Percentiles rank a stretch among this genome's conserved stretches.
phyloP scores from a whole-genome alignment of 2,888 invertebrate species.

The Alloscopus bannaensis region DNA sequence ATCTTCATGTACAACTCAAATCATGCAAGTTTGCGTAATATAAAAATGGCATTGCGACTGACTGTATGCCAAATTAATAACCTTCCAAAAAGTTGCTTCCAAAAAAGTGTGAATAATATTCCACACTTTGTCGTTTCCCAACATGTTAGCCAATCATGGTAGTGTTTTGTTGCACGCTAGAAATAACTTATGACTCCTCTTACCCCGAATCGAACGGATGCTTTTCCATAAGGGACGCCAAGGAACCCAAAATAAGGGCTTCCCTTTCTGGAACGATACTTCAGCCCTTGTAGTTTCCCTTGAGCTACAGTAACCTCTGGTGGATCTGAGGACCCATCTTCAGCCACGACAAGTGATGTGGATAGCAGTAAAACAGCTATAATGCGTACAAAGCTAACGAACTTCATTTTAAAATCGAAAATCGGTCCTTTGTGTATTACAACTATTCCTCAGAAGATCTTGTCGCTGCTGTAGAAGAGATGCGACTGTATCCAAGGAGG shows the following conservation, averaged over 20 bases:
- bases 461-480: too few relatives aligned
- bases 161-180: neutral
- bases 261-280: slow-evolving; percentile 38
- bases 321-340: neutral
- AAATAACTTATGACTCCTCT: slow-evolving; percentile 7
- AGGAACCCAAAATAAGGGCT: slow-evolving; percentile 46
- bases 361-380: too few relatives aligned
- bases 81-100: too few relatives aligned
- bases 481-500: too few relatives aligned
- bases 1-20: neutral
- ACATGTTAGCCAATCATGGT: too few relatives aligned
- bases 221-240: slow-evolving; percentile 55
- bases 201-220: slow-evolving; percentile 53
- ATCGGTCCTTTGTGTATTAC: too few relatives aligned
- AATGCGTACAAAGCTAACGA: neutral
- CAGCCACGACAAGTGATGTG: slow-evolving; percentile 7
- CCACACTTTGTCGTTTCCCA: too few relatives aligned
- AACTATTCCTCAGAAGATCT: too few relatives aligned
- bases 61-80: too few relatives aligned
- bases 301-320: slow-evolving; percentile 19
- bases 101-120: too few relatives aligned
- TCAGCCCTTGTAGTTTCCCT: slow-evolving; percentile 45
- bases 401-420: too few relatives aligned
- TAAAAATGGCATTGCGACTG: too few relatives aligned
- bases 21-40: neutral